These are phyloP conservation scores for Meloidogyne hapla DNA, from an alignment of 1,140 invertebrate species.

Conservation along the genomic window DNA sequence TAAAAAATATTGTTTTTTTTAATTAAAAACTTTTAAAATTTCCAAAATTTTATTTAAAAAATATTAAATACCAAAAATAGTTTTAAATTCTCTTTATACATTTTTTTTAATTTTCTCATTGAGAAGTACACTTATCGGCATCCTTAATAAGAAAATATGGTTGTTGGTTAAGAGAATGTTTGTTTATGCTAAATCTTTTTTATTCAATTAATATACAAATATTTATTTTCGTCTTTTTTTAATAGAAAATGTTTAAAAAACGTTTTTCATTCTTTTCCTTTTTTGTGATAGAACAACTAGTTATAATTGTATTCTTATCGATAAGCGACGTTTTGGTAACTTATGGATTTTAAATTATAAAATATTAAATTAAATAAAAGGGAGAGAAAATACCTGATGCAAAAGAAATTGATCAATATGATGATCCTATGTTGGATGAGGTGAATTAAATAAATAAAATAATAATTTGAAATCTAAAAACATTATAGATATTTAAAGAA, in stretches of 20 bases:
- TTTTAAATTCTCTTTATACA: too few species aligned
- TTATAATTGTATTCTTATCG: neutral
- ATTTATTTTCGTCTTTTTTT: neutral
- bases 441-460: neutral
- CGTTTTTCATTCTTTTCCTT: neutral
- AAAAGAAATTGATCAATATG: conserved; percentile 7
- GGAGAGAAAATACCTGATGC: neutral
- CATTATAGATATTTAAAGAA: conserved; percentile 20
- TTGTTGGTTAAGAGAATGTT: too few species aligned
- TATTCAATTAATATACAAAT: too few species aligned
- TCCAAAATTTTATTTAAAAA: too few species aligned
- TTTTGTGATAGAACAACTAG: neutral
- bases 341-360: neutral
- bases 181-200: neutral
- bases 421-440: conserved; percentile 13
- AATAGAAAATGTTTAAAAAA: conserved; percentile 2
- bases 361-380: neutral
- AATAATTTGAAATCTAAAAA: neutral
- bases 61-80: too few species aligned
- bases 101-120: neutral
- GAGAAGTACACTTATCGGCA: conserved; percentile 1
- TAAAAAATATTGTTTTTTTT: too few species aligned
- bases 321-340: neutral
- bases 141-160: too few species aligned
- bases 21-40: too few species aligned